Conservation (phyloP, 2,113 vertebrate species). For the Panurus biarmicus region DNA sequence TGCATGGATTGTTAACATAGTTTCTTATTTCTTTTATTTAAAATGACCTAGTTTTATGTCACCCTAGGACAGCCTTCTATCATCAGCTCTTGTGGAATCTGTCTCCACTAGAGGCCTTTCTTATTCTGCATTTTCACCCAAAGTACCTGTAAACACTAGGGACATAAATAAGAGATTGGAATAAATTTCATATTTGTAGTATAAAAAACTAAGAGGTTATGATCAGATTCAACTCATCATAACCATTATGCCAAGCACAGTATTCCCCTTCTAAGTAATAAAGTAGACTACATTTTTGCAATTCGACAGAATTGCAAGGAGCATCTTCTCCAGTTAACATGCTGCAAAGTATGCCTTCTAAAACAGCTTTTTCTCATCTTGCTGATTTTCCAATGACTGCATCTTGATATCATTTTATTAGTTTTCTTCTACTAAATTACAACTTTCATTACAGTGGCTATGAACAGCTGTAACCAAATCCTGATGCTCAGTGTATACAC, state of each 20-base stretch:
- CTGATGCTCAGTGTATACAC: neutral
- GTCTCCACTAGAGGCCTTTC: neutral
- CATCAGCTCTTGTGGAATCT: neutral
- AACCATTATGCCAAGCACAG: neutral
- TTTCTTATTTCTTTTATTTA: neutral
- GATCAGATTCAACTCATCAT: neutral
- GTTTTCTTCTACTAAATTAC: neutral
- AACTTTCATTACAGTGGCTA: neutral
- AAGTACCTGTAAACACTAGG: neutral
- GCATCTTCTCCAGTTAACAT: neutral
- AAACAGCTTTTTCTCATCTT: neutral
- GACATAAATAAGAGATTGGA: neutral
- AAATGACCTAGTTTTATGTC: neutral
- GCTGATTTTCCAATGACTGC: neutral
- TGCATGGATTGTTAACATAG: neutral
- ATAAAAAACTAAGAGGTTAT: neutral
- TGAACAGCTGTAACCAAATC: neutral
- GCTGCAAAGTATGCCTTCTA: neutral
- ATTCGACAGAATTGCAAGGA: neutral
- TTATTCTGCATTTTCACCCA: neutral
- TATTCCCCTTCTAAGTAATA: neutral
- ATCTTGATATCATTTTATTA: neutral
- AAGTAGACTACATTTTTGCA: neutral
- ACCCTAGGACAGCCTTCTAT: too few species aligned
- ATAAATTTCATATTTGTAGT: neutral